Evolutionary conservation across 2,888 invertebrate genomes (phyloP).

Genomic region (Ophioninae sp.): DNA sequence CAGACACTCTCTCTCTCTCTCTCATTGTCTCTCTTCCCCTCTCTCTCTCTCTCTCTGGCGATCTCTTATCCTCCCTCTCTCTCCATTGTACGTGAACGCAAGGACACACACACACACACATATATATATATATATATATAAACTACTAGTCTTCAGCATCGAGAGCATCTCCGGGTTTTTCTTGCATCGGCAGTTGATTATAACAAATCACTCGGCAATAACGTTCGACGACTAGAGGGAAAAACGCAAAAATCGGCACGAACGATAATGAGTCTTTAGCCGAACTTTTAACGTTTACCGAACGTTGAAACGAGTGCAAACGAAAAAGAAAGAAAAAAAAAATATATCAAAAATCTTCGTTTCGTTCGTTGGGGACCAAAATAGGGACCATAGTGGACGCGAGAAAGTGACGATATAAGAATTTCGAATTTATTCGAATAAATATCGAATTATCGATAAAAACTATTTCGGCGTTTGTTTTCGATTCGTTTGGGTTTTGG

Average conservation of each 20-base stretch:
- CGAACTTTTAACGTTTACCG: conserved; percentile 6
- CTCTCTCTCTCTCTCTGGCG: conserved; percentile 20
- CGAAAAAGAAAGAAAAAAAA: conserved; percentile 1
- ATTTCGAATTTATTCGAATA: too few relatives aligned
- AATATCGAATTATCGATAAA: neutral
- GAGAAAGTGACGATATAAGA: too few relatives aligned
- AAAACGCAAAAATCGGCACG: conserved; percentile 17
- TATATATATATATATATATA: neutral
- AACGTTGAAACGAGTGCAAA: conserved; percentile 25
- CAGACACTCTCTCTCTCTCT: conserved; percentile 6
- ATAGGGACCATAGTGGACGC: too few relatives aligned
- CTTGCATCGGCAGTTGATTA: conserved; percentile 11
- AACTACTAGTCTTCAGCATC: conserved; percentile 27
- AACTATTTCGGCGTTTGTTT: neutral
- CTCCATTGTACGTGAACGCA: conserved; percentile 18
- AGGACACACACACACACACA: conserved; percentile 1
- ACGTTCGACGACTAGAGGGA: conserved; percentile 38
- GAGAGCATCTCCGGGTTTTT: conserved; percentile 35
- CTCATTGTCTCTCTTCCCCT: conserved; percentile 34
- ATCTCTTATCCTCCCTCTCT: conserved; percentile 11
- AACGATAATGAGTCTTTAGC: conserved; percentile 64
- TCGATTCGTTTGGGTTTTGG: too few relatives aligned
- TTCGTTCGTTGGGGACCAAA: too few relatives aligned
- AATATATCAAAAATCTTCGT: too few relatives aligned
- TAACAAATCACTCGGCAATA: conserved; percentile 47